Conservation (phyloP, 2,797 vertebrate genomes). For the Rhodeus uyekii region DNA sequence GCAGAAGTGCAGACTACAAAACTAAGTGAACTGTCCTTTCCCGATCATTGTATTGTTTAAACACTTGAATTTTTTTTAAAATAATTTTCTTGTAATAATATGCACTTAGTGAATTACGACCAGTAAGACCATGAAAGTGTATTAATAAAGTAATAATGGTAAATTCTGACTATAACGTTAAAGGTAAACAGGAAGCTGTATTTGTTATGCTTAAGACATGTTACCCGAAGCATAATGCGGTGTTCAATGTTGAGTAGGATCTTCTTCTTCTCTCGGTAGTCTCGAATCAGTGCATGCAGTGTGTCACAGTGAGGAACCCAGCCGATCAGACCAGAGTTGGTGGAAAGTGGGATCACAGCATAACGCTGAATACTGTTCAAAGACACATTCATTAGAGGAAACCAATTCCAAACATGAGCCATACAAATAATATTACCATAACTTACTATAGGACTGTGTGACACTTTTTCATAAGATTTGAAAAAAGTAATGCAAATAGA, state of each 20-base stretch:
- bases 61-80: no score
- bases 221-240: slow-evolving; percentile 97
- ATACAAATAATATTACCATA: not conserved
- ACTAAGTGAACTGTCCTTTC: not conserved
- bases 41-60: not conserved
- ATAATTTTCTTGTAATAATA: no score
- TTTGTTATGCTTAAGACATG: not conserved
- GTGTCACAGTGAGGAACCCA: slow-evolving; percentile 99
- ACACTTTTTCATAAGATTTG: not conserved
- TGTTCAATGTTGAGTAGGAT: slow-evolving; percentile 98
- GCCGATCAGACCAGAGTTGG: slow-evolving; percentile 96
- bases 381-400: not conserved
- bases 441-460: not conserved
- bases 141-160: not conserved
- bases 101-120: not conserved
- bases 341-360: slow-evolving; percentile 95
- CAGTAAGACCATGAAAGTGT: not conserved
- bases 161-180: not conserved
- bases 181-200: not conserved
- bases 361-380: slow-evolving; percentile 92
- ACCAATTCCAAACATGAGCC: not conserved
- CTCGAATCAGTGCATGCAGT: slow-evolving; percentile 94
- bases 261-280: slow-evolving; percentile 99
- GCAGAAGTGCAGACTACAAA: no score
- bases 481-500: not conserved